Percentiles rank a stretch among this genome's conserved stretches.
phyloP scores from a whole-genome alignment of 2,888 invertebrate species.

The Taphrorychus bicolor region DNA sequence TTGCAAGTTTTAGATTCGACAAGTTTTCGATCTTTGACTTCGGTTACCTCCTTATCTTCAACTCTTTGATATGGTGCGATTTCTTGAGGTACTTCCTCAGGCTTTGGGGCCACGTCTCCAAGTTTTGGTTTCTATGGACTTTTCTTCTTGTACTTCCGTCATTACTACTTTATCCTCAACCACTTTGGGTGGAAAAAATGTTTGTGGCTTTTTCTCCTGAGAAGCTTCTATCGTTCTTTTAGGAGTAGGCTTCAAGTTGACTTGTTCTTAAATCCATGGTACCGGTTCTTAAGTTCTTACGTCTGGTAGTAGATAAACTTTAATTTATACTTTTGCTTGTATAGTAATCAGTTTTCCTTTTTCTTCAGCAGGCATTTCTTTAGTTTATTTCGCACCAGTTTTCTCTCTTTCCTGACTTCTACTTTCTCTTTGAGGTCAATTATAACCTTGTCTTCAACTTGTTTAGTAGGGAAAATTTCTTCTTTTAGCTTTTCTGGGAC shows the following conservation, averaged over 20 bases:
- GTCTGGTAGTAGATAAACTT: not conserved
- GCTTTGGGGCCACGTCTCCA: constrained; percentile 26
- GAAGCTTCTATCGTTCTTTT: constrained; percentile 39
- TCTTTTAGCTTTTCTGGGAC: constrained; percentile 40
- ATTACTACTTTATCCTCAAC: constrained; percentile 30
- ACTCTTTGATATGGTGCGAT: constrained; percentile 22
- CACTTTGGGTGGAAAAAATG: constrained; percentile 29
- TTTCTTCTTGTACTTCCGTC: constrained; percentile 38
- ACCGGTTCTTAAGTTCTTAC: constrained; percentile 26
- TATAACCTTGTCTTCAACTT: constrained; percentile 28
- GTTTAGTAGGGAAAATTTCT: not conserved
- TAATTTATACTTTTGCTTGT: constrained; percentile 39
- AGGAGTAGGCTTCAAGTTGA: constrained; percentile 59
- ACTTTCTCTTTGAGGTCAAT: constrained; percentile 23
- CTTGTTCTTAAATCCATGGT: constrained; percentile 60
- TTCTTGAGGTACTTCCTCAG: constrained; percentile 40
- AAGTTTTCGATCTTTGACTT: constrained; percentile 48
- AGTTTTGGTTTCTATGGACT: constrained; percentile 50
- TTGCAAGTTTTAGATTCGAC: constrained; percentile 41
- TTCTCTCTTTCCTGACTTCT: constrained; percentile 16
- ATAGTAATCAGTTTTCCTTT: constrained; percentile 38
- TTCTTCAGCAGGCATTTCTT: constrained; percentile 3
- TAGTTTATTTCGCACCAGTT: constrained; percentile 13
- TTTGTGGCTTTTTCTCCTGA: constrained; percentile 18
- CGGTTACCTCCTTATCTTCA: constrained; percentile 34